A percentile compares a stretch with the other conserved stretches of the same genome.
These are phyloP conservation scores for Halcyon malimbica DNA, from an alignment of 2,113 vertebrate species.

Conservation along the genomic window DNA sequence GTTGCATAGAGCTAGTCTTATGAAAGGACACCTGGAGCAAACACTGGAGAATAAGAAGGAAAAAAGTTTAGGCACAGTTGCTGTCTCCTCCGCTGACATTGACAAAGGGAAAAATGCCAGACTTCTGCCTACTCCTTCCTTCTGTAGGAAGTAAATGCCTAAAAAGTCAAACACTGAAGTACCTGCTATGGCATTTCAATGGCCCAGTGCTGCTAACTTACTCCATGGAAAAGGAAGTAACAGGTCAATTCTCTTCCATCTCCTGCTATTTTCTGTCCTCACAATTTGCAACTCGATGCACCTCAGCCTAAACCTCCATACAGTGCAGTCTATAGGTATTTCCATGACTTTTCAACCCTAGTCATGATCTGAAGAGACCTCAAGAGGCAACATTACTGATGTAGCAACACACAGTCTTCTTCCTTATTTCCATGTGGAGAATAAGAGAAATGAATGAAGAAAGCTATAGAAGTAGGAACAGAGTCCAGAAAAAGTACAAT, in stretches of 20 bases:
- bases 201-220: background rate
- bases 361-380: background rate
- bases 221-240: background rate
- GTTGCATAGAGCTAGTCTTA: background rate
- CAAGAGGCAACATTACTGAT: background rate
- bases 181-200: background rate
- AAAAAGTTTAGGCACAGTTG: background rate
- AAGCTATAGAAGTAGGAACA: background rate
- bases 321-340: background rate
- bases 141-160: background rate
- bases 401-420: background rate
- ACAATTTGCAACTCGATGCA: background rate
- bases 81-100: background rate
- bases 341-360: background rate
- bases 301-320: background rate
- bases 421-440: background rate
- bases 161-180: background rate
- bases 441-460: background rate
- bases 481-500: background rate
- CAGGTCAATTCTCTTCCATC: fast-evolving
- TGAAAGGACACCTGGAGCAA: background rate
- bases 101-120: background rate
- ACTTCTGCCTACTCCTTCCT: background rate
- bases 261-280: background rate
- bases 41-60: background rate